A percentile compares a stretch with the other conserved stretches of the same genome.
phyloP scores from a whole-genome alignment of 2,113 vertebrate genomes.

The Myrmecophaga tridactyla region DNA sequence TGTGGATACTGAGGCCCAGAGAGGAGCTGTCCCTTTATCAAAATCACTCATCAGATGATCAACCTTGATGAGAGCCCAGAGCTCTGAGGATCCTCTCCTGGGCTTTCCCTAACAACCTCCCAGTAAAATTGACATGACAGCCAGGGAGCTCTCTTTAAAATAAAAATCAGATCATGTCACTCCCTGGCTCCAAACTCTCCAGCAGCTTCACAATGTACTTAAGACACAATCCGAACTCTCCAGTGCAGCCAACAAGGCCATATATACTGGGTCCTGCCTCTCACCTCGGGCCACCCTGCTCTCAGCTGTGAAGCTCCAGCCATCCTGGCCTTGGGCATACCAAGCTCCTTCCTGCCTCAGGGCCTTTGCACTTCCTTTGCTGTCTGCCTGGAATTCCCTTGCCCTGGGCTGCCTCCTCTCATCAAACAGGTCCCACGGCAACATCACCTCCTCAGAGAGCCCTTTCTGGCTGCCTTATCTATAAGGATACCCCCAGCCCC shows the following conservation, averaged over 20 bases:
- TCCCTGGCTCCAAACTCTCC: not conserved
- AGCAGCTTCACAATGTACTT: not conserved
- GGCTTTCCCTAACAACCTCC: fast-evolving
- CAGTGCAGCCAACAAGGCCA: not conserved
- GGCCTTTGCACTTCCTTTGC: not conserved
- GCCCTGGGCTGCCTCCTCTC: not conserved
- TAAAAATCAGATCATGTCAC: not conserved
- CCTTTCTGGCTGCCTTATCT: not conserved
- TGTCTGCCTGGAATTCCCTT: not conserved
- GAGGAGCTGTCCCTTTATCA: not conserved
- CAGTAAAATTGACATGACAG: not conserved
- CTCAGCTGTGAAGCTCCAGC: not conserved
- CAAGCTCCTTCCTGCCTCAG: not conserved
- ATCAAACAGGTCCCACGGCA: not conserved
- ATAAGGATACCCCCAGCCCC: not conserved
- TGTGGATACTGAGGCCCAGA: not conserved
- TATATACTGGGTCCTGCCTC: not conserved
- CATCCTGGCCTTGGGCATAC: not conserved
- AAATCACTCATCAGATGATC: not conserved
- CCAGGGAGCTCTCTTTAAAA: not conserved
- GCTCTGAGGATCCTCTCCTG: not conserved
- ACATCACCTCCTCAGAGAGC: not conserved
- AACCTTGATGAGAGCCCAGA: not conserved
- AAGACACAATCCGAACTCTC: not conserved
- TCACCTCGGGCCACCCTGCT: not conserved